A percentile compares a stretch with the other conserved stretches of the same genome.
Conservation (phyloP, 2,797 vertebrate genomes). For the Amblyraja radiata region DNA sequence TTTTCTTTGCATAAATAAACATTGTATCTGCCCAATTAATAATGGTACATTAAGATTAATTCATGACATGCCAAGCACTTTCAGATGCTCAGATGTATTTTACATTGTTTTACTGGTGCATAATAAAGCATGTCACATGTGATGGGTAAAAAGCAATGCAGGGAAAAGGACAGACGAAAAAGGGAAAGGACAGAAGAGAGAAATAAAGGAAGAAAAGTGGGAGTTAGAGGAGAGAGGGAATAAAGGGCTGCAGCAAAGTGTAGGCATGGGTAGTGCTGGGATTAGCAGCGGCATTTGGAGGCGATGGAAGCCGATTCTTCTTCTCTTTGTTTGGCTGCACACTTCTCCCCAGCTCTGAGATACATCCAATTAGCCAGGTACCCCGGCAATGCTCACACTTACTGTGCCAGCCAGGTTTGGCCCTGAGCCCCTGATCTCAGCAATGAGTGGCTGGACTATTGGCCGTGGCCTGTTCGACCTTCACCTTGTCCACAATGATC, state of each 20-base stretch:
- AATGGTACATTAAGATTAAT: neutral
- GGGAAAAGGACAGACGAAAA: neutral
- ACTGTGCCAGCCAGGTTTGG: no score
- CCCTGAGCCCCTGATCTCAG: no score
- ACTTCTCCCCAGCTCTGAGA: no score
- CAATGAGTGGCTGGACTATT: no score
- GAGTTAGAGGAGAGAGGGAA: no score
- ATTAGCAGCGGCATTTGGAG: neutral
- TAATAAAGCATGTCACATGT: neutral
- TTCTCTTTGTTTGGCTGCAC: no score
- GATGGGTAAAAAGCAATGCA: neutral
- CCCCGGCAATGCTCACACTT: no score
- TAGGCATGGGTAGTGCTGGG: neutral
- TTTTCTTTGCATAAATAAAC: neutral
- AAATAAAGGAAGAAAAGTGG: no score
- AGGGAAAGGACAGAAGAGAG: no score
- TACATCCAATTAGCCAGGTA: no score
- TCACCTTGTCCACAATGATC: no score
- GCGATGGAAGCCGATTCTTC: neutral
- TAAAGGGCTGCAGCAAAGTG: neutral
- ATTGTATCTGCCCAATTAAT: neutral
- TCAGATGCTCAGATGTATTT: neutral
- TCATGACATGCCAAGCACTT: neutral
- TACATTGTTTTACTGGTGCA: neutral
- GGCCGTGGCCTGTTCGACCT: no score